Evolutionary conservation across 92 coral and sea anemone species (phyloP).

Genomic region (Epizoanthus stellaris): DNA sequence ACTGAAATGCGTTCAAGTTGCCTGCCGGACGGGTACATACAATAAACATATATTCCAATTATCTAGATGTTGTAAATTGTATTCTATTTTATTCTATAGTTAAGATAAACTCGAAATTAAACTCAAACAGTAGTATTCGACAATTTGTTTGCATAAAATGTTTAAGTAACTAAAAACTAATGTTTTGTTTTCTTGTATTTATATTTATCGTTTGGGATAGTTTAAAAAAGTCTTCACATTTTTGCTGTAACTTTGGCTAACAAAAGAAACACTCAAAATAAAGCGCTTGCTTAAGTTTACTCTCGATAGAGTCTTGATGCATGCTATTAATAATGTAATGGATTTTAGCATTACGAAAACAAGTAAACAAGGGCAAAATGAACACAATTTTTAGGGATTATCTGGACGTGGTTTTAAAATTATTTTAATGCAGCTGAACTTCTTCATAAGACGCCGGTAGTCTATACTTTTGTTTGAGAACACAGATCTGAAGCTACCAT

Average conservation of each 20-base stretch:
- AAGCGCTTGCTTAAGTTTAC: background rate
- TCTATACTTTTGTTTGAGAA: no score
- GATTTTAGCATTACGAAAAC: conserved; percentile 13
- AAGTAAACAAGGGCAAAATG: background rate
- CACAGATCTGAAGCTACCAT: no score
- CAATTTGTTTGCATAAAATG: background rate
- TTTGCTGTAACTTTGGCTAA: conserved; percentile 8
- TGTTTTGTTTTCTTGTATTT: background rate
- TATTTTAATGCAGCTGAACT: no score
- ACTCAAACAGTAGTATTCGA: background rate
- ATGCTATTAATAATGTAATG: conserved; percentile 10
- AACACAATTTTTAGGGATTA: background rate
- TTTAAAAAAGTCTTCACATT: background rate
- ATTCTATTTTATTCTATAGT: background rate
- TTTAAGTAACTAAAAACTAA: background rate
- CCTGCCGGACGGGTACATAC: background rate
- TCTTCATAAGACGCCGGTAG: no score
- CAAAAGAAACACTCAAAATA: conserved; percentile 24
- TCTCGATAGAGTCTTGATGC: conserved; percentile 4
- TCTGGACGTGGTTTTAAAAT: no score
- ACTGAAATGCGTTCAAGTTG: background rate
- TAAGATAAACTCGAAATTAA: background rate
- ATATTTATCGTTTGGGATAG: background rate
- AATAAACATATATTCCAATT: background rate
- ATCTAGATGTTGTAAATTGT: no score